Percentiles rank a stretch among this genome's conserved stretches.
Conservation (phyloP, 2,888 invertebrate species). For the Drosophila ochracea region DNA sequence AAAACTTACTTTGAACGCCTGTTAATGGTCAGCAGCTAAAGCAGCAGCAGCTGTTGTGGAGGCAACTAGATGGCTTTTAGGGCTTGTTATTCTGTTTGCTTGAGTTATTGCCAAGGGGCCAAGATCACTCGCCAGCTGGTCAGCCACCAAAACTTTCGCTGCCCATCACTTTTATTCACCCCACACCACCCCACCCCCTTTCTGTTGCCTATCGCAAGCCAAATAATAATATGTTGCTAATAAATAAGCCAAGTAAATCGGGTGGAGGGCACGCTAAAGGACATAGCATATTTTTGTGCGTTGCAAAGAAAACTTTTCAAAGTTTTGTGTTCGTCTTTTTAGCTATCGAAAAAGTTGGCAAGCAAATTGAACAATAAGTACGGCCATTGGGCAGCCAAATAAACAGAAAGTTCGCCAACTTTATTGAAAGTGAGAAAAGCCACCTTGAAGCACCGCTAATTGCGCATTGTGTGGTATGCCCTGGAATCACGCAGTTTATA, state of each 20-base stretch:
- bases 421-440: conserved; percentile 26
- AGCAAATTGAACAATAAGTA: conserved; percentile 56
- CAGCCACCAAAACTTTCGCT: conserved; percentile 57
- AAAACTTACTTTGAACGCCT: conserved; percentile 48
- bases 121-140: conserved; percentile 45
- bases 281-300: conserved; percentile 48
- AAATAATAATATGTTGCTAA: conserved; percentile 80
- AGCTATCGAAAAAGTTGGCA: conserved; percentile 60
- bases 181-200: background rate
- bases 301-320: conserved; percentile 52
- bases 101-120: conserved; percentile 35
- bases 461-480: conserved; percentile 27
- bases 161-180: conserved; percentile 37
- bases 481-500: conserved; percentile 21
- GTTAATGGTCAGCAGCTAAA: conserved; percentile 53
- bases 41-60: conserved; percentile 51
- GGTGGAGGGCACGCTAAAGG: conserved; percentile 29
- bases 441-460: conserved; percentile 33
- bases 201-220: conserved; percentile 5
- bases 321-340: conserved; percentile 33
- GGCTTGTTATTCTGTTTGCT: conserved; percentile 46
- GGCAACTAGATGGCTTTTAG: conserved; percentile 56
- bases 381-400: conserved; percentile 35
- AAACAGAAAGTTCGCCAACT: conserved; percentile 50
- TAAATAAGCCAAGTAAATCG: conserved; percentile 62